phyloP scores from a whole-genome alignment of 2,113 vertebrate genomes.

The Malaclemys terrapin region DNA sequence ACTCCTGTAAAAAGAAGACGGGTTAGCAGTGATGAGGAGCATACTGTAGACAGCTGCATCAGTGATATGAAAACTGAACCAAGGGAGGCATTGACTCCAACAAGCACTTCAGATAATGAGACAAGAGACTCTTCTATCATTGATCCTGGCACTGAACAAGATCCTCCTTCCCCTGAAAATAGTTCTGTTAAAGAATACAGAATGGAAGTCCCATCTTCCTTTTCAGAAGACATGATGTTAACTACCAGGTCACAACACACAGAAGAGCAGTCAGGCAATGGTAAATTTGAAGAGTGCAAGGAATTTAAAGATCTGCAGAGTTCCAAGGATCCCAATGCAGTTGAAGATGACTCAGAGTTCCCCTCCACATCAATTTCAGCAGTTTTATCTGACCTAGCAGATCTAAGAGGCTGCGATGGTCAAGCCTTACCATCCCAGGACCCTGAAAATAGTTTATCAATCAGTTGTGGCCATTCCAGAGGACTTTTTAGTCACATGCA shows the following conservation, averaged over 20 bases:
- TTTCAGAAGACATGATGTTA: slow-evolving; percentile 83
- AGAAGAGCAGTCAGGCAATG: slow-evolving; percentile 70
- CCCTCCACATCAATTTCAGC: slow-evolving; percentile 84
- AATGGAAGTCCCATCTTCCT: slow-evolving; percentile 89
- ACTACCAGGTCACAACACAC: slow-evolving; percentile 77
- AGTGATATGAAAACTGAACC: slow-evolving; percentile 86
- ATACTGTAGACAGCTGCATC: slow-evolving; percentile 80
- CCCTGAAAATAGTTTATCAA: slow-evolving; percentile 81
- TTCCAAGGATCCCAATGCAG: slow-evolving; percentile 79
- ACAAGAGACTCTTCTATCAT: slow-evolving; percentile 98
- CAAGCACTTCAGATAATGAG: slow-evolving; percentile 96
- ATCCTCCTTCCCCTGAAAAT: slow-evolving; percentile 91
- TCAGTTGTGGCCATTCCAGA: slow-evolving; percentile 87
- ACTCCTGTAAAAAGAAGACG: slow-evolving; percentile 94
- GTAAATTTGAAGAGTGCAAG: slow-evolving; percentile 83
- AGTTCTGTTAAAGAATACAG: slow-evolving; percentile 89
- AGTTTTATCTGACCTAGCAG: slow-evolving; percentile 86
- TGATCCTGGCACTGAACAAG: slow-evolving; percentile 97
- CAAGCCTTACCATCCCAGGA: slow-evolving; percentile 86
- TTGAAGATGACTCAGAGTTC: slow-evolving; percentile 86
- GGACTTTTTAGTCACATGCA: slow-evolving; percentile 85
- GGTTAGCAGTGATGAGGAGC: slow-evolving; percentile 92
- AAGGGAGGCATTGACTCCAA: slow-evolving; percentile 92
- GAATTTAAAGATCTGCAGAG: slow-evolving; percentile 82
- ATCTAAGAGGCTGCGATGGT: slow-evolving; percentile 84